Percentiles rank a stretch among this genome's conserved stretches.
These are phyloP conservation scores for Lophura swinhoii DNA, from an alignment of 2,797 vertebrate genomes.

Conservation along the genomic window DNA sequence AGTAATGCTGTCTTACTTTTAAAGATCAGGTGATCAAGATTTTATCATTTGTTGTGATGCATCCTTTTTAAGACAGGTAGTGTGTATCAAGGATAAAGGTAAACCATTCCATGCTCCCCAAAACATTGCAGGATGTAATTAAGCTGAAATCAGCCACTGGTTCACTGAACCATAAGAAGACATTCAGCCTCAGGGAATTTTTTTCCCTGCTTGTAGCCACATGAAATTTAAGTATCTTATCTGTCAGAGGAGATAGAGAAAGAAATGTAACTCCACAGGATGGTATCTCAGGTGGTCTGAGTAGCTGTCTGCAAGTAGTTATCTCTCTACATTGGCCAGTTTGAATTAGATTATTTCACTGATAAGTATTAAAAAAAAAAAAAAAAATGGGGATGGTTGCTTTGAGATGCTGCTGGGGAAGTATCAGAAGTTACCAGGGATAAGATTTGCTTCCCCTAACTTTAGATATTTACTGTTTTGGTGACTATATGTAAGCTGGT, in stretches of 20 bases:
- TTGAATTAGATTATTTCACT: constrained; percentile 36
- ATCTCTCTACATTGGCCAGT: constrained; percentile 6
- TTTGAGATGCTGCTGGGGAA: neutral
- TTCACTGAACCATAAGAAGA: constrained; percentile 5
- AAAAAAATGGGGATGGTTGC: neutral
- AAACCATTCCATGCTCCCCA: neutral
- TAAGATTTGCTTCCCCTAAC: neutral
- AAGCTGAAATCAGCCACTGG: constrained; percentile 1
- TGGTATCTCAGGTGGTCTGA: constrained; percentile 8
- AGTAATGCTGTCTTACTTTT: neutral
- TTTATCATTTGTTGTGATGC: neutral
- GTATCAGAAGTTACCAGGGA: neutral
- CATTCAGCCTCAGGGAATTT: constrained; percentile 8
- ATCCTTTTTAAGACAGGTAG: neutral
- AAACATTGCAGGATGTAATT: neutral
- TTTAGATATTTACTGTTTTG: neutral
- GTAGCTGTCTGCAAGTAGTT: neutral
- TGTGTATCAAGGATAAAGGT: neutral
- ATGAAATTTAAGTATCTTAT: constrained; percentile 57
- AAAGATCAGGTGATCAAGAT: neutral
- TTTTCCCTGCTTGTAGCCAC: neutral
- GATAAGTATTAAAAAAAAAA: neutral
- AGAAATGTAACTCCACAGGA: constrained; percentile 38
- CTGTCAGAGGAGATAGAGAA: constrained; percentile 20
- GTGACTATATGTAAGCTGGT: neutral